Evolutionary conservation across 2,888 invertebrate species (phyloP).

Genomic region (Spialia ferax): DNA sequence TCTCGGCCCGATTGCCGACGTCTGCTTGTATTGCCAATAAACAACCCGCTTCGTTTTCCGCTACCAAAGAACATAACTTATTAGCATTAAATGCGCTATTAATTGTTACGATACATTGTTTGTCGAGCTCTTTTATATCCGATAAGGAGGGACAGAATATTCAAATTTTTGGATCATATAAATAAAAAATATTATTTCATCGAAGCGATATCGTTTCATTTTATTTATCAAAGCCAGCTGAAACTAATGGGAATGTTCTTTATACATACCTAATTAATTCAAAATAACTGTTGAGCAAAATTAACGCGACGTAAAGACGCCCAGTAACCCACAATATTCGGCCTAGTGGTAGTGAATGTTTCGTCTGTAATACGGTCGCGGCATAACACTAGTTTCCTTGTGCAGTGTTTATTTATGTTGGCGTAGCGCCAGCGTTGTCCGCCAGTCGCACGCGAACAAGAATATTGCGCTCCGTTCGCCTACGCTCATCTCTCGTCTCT

Average conservation of each 20-base stretch:
- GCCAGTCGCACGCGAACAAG: conserved; percentile 74
- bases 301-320: conserved; percentile 58
- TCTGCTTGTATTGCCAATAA: conserved; percentile 54
- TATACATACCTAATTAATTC: conserved; percentile 39
- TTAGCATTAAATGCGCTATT: conserved; percentile 27
- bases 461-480: conserved; percentile 68
- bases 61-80: conserved; percentile 40
- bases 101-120: conserved; percentile 27
- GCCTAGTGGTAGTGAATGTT: conserved; percentile 85
- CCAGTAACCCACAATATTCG: conserved; percentile 85
- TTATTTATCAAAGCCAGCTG: conserved; percentile 7
- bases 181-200: neutral
- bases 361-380: conserved; percentile 85
- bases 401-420: conserved; percentile 86
- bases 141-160: neutral
- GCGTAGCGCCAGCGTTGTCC: conserved; percentile 79
- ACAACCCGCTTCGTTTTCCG: conserved; percentile 48
- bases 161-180: neutral
- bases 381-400: conserved; percentile 86
- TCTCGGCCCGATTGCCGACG: conserved; percentile 33
- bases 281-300: conserved; percentile 44
- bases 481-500: conserved; percentile 57
- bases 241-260: conserved; percentile 30
- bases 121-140: neutral
- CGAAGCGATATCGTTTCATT: neutral